phyloP scores from a whole-genome alignment of 2,113 vertebrate genomes.

The Tonatia bakeri region DNA sequence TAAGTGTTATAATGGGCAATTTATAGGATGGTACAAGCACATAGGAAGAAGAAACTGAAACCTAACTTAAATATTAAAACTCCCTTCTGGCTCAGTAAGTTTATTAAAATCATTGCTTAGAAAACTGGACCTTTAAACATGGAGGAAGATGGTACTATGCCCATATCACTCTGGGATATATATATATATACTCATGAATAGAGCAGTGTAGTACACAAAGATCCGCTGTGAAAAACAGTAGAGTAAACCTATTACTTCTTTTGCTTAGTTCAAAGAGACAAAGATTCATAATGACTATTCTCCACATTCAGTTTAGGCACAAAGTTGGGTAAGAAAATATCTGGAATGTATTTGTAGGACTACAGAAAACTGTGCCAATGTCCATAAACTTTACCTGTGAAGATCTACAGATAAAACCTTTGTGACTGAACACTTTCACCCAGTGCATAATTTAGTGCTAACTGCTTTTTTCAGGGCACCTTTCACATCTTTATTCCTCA shows the following conservation, averaged over 20 bases:
- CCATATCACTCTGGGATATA: accelerated
- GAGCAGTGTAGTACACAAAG: neutral
- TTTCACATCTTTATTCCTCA: no score
- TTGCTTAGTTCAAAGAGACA: neutral
- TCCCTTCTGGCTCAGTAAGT: no score
- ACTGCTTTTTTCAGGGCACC: no score
- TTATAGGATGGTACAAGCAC: neutral
- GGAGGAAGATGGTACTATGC: no score
- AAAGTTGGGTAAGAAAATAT: no score
- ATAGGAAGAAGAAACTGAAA: no score
- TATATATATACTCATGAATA: neutral
- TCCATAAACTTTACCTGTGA: neutral
- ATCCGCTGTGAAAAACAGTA: neutral
- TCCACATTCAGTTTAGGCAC: no score
- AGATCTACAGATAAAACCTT: neutral
- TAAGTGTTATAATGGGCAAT: neutral
- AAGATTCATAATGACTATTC: neutral
- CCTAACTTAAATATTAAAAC: no score
- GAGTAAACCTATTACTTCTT: no score
- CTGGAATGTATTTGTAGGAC: no score
- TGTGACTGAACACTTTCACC: neutral
- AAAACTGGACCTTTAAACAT: neutral
- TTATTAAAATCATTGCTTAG: neutral
- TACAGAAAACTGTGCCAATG: no score
- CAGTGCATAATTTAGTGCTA: neutral